Base-by-base conservation (phyloP, 1,140 invertebrate genomes). In the Camponotus pennsylvanicus region DNA sequence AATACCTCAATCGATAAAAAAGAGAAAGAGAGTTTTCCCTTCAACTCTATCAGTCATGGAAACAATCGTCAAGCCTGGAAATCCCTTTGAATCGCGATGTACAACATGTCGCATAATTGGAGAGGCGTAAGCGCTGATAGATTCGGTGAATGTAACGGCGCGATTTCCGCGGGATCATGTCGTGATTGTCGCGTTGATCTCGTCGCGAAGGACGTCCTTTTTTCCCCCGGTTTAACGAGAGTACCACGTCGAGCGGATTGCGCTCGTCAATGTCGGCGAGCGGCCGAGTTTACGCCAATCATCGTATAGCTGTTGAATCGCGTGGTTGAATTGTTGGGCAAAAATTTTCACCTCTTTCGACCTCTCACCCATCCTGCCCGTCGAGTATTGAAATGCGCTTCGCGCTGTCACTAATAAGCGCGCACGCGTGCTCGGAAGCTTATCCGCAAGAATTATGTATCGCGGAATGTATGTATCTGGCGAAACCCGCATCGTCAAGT, bases 401-500 rank as follows among this genome's bases (percentile, higher is more conserved):
- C 9, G 15, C 7, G 21, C 32, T 21, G 49, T 37, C 63, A 37
- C 49, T 57, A 52, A 18, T 52, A 42, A 80, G 66, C 57, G 13
- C 52, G 37, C 52, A 27, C n/a, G n/a, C 49, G 78, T 40, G 61
- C 32, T 52, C 18, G 18, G n/a, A 80, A 73, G 52, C 55, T 52
- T n/a, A 27, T 27, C 45, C 27, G 15, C 27, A 82, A 69, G 61
- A 86, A 80, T 80, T 75, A 86, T 52, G 49, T 52, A 52, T 52
- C 45, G 2, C 45, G 13, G 15, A 27, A 13, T 15, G 5, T 18
- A 52, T 15, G 18, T 52, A 52, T 52, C 15, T 18, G 27, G 3
- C 15, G 52, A 64, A 73, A 52, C 49, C 13, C 4, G 55, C 49
- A 42, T 11, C 40, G 61, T 4, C 13, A 27, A 21, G 21, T 34